A percentile compares a stretch with the other conserved stretches of the same genome.
Evolutionary conservation across 2,888 invertebrate species (phyloP).

Genomic region (Nudaria mundana): DNA sequence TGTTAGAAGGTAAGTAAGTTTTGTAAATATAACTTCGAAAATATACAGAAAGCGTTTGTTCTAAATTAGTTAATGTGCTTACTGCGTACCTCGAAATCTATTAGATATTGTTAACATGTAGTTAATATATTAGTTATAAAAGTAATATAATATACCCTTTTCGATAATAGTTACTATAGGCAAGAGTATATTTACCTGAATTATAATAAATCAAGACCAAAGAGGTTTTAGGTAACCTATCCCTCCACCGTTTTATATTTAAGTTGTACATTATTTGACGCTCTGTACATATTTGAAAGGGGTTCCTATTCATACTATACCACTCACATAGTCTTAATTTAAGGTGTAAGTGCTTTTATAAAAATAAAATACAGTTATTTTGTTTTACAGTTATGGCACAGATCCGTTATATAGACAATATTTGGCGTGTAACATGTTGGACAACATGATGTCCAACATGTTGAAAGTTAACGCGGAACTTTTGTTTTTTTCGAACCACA

Average conservation of each 20-base stretch:
- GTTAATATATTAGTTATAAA: constrained; percentile 5
- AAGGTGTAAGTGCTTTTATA: too few species aligned
- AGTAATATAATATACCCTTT: too few species aligned
- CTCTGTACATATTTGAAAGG: constrained; percentile 2
- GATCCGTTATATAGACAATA: too few species aligned
- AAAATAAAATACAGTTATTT: neutral
- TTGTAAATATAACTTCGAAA: constrained; percentile 38
- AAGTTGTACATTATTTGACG: constrained; percentile 9
- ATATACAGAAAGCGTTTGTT: constrained; percentile 69
- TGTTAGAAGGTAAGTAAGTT: too few species aligned
- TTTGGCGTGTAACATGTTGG: too few species aligned
- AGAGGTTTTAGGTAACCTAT: constrained; percentile 1
- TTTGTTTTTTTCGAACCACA: too few species aligned
- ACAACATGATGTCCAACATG: too few species aligned
- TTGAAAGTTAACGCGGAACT: too few species aligned
- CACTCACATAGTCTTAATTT: too few species aligned
- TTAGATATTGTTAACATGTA: constrained; percentile 26
- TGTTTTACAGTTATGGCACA: too few species aligned
- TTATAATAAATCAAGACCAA: constrained; percentile 7
- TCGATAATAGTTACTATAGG: constrained; percentile 3
- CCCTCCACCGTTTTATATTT: constrained; percentile 7
- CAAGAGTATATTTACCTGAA: constrained; percentile 15
- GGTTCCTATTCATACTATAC: constrained; percentile 7
- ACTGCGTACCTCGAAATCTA: constrained; percentile 37
- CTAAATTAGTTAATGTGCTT: constrained; percentile 75